Percentiles rank a stretch among this genome's conserved stretches.
These are phyloP conservation scores for Lasioglossum malachurum DNA, from an alignment of 2,888 invertebrate genomes.

Conservation along the genomic window DNA sequence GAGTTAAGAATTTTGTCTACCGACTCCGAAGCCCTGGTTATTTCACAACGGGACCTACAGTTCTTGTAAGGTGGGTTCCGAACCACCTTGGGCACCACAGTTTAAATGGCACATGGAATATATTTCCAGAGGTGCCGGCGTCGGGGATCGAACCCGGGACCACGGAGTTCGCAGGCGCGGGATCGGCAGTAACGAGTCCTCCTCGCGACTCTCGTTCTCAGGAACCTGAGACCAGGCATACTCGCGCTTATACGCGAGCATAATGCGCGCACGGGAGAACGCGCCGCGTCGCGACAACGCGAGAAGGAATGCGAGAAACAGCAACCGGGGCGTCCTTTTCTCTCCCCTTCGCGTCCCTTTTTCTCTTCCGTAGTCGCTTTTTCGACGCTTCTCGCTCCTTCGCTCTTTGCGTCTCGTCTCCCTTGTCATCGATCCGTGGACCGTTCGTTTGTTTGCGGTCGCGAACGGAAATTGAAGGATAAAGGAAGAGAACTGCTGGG, in stretches of 20 bases:
- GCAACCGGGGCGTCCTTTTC: slow-evolving; percentile 29
- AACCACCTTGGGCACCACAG: too few species aligned
- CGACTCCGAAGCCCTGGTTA: too few species aligned
- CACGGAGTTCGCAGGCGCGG: too few species aligned
- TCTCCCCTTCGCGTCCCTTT: neutral
- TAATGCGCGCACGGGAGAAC: slow-evolving; percentile 65
- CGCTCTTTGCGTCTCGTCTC: neutral
- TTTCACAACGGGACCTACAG: too few species aligned
- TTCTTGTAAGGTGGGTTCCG: too few species aligned
- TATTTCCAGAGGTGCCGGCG: too few species aligned
- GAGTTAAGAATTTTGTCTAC: too few species aligned
- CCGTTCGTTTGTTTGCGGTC: neutral
- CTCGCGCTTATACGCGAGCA: slow-evolving; percentile 38
- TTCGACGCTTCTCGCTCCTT: neutral
- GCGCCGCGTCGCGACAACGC: slow-evolving; percentile 55
- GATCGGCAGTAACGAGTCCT: slow-evolving; percentile 64
- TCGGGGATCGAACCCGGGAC: too few species aligned
- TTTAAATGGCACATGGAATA: too few species aligned
- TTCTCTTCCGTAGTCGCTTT: neutral
- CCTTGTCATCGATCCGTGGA: neutral
- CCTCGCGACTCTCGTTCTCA: slow-evolving; percentile 73
- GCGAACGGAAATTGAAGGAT: neutral
- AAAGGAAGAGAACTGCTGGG: neutral
- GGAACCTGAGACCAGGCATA: slow-evolving; percentile 77
- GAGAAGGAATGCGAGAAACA: slow-evolving; percentile 51